Percentiles rank a stretch among this genome's conserved stretches.
Evolutionary conservation across 64 coral and sea anemone species (phyloP).

Genomic region (Pachyseris speciosa): DNA sequence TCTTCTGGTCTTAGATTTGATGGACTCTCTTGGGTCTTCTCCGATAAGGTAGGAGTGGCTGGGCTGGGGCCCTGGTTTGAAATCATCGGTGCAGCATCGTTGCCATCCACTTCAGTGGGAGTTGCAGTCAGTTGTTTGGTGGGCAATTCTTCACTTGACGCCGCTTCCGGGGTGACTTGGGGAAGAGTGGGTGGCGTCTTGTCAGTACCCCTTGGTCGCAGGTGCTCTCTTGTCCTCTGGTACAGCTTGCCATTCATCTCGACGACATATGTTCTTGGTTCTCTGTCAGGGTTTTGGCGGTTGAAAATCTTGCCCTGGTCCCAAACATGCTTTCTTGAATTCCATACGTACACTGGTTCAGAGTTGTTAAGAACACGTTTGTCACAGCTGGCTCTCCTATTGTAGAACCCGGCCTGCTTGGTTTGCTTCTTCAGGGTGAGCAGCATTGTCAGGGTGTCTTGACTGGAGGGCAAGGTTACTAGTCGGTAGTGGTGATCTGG

Average conservation of each 20-base stretch:
- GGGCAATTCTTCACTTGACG: neutral
- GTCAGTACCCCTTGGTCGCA: too few species aligned
- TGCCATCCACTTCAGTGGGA: neutral
- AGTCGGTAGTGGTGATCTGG: slow-evolving; percentile 34
- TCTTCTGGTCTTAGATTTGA: too few species aligned
- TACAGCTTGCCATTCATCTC: slow-evolving; percentile 52
- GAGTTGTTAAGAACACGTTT: slow-evolving; percentile 7
- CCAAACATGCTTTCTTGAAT: slow-evolving; percentile 58
- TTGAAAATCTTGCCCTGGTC: slow-evolving; percentile 37
- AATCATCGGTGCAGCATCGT: too few species aligned
- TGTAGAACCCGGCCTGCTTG: slow-evolving; percentile 54
- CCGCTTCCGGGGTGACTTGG: neutral
- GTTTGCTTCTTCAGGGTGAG: slow-evolving; percentile 49
- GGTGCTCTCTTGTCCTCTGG: slow-evolving; percentile 51
- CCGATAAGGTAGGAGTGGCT: too few species aligned
- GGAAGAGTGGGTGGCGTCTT: too few species aligned
- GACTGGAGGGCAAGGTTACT: slow-evolving; percentile 10
- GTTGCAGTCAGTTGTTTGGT: neutral
- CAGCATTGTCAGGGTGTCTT: slow-evolving; percentile 28
- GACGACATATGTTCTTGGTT: slow-evolving; percentile 71
- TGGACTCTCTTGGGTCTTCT: too few species aligned
- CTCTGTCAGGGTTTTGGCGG: slow-evolving; percentile 15
- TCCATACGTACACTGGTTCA: slow-evolving; percentile 33
- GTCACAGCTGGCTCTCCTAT: slow-evolving; percentile 20
- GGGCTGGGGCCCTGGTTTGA: too few species aligned